Evolutionary conservation across 2,888 invertebrate species (phyloP).

Genomic region (Nemurella pictetii): DNA sequence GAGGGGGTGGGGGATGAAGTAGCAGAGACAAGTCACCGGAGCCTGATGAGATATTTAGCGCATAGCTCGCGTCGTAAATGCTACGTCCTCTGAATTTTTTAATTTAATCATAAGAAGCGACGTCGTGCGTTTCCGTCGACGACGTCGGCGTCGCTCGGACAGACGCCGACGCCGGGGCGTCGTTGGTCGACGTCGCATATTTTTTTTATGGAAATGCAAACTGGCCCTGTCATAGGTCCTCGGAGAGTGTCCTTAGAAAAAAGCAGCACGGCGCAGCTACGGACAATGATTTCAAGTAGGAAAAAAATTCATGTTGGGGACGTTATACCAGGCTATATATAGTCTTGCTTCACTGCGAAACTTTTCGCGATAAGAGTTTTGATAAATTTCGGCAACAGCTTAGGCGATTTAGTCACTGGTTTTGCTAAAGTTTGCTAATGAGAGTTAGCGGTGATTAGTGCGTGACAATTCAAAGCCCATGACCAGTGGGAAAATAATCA

Average conservation of each 20-base stretch:
- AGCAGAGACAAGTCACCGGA: not conserved
- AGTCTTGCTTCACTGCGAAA: not conserved
- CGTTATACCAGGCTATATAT: not conserved
- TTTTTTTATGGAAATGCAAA: not conserved
- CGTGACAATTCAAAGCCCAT: not conserved
- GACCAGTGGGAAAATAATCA: not conserved
- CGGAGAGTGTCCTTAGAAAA: not conserved
- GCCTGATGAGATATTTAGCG: not conserved
- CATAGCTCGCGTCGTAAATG: not conserved
- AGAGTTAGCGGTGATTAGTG: not conserved
- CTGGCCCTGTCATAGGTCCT: not conserved
- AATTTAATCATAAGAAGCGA: not conserved
- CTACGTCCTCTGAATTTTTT: not conserved
- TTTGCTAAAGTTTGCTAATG: not conserved
- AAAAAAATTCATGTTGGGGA: not conserved
- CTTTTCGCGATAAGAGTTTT: not conserved
- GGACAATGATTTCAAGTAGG: not conserved
- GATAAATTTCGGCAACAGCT: not conserved
- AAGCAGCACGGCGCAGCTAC: no score
- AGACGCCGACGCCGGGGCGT: not conserved
- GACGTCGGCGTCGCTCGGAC: not conserved
- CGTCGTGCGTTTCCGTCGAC: not conserved
- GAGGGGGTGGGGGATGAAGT: not conserved
- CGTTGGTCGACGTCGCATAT: not conserved
- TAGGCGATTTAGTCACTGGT: not conserved